Percentiles rank a stretch among this genome's conserved stretches.
phyloP scores from a whole-genome alignment of 2,888 invertebrate genomes.

The Amblyjoppa fuscipennis region DNA sequence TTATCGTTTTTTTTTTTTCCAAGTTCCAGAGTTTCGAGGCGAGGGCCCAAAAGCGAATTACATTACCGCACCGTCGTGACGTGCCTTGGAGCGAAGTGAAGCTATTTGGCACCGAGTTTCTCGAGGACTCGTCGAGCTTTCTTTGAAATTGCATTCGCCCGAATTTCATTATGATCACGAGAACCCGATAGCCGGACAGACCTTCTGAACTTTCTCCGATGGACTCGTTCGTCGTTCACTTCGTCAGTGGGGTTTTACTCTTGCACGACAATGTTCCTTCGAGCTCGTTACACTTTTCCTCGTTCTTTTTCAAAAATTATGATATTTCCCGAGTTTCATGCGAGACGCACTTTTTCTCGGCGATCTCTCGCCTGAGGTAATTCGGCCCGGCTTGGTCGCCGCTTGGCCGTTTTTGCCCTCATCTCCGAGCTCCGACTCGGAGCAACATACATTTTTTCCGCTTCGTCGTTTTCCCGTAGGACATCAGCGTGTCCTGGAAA shows the following conservation, averaged over 20 bases:
- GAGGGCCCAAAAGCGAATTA: background rate
- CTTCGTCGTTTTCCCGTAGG: background rate
- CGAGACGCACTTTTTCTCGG: slow-evolving; percentile 35
- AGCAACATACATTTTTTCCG: slow-evolving; percentile 1
- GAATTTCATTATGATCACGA: slow-evolving; percentile 36
- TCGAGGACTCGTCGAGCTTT: slow-evolving; percentile 15
- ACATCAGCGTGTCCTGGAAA: slow-evolving; percentile 9
- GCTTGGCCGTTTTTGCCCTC: slow-evolving; percentile 3
- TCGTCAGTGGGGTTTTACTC: background rate
- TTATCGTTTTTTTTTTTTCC: no score
- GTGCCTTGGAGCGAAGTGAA: slow-evolving; percentile 6
- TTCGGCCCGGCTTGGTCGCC: background rate
- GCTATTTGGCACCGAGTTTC: slow-evolving; percentile 17
- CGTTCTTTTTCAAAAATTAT: slow-evolving; percentile 5
- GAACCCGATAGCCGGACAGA: background rate
- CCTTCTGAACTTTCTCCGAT: background rate
- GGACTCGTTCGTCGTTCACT: background rate
- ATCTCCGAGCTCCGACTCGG: background rate
- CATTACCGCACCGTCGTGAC: slow-evolving; percentile 1
- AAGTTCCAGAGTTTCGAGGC: background rate
- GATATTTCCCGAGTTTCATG: background rate
- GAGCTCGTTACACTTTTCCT: background rate
- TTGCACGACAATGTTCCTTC: background rate
- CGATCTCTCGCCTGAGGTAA: slow-evolving; percentile 16
- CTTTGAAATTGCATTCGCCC: slow-evolving; percentile 13